Evolutionary conservation across 2,888 invertebrate genomes (phyloP).

Genomic region (Deroplatys truncata): DNA sequence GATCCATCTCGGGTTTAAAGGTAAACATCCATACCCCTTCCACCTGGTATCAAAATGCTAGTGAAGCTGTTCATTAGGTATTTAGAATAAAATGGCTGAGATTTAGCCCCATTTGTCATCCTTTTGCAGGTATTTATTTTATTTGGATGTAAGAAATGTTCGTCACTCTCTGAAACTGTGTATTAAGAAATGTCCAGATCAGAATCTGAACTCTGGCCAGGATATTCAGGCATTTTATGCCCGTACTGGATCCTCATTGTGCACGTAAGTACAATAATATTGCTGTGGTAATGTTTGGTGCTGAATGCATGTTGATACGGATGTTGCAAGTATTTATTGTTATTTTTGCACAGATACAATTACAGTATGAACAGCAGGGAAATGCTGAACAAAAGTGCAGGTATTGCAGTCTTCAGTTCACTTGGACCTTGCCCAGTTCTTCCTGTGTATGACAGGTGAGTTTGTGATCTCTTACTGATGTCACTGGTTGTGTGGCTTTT

Average conservation of each 20-base stretch:
- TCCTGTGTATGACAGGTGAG: conserved; percentile 70
- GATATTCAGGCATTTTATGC: conserved; percentile 71
- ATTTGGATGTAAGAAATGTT: conserved; percentile 74
- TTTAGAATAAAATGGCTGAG: neutral
- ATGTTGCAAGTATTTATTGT: neutral
- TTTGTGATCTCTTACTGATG: neutral
- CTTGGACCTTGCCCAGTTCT: conserved; percentile 74
- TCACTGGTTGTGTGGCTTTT: too few species aligned
- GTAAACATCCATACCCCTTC: too few species aligned
- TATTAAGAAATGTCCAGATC: conserved; percentile 80
- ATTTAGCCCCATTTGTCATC: neutral
- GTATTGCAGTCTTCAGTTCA: conserved; percentile 39
- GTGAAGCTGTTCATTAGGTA: too few species aligned
- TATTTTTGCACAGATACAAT: conserved; percentile 29
- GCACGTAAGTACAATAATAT: conserved; percentile 49
- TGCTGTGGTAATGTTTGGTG: neutral
- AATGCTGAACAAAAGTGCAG: neutral
- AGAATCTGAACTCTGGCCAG: conserved; percentile 54
- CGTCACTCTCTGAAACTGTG: conserved; percentile 80
- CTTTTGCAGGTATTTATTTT: conserved; percentile 65
- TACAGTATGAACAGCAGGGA: conserved; percentile 20
- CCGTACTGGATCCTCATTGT: conserved; percentile 70
- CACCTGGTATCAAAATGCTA: too few species aligned
- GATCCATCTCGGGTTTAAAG: too few species aligned
- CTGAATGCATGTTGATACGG: too few species aligned